These are phyloP conservation scores for Campoletis raptor DNA, from an alignment of 2,888 invertebrate genomes.

Conservation along the genomic window DNA sequence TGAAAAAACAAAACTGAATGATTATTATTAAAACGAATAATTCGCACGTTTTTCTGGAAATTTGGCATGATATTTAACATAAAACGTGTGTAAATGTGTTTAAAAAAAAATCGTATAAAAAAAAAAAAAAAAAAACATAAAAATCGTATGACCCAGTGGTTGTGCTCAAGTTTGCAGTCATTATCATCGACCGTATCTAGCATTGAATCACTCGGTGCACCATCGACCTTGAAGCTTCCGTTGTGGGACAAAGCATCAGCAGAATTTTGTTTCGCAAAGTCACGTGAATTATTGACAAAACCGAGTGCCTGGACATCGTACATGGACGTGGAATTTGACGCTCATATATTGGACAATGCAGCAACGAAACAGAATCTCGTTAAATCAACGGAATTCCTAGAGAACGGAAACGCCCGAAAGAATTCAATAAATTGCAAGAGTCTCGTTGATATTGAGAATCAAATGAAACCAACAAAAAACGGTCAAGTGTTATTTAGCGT, in stretches of 20 bases:
- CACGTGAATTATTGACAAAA: slow-evolving; percentile 89
- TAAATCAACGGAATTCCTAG: slow-evolving; percentile 81
- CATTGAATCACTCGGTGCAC: slow-evolving; percentile 85
- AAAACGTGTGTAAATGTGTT: slow-evolving; percentile 1
- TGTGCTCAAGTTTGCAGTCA: slow-evolving; percentile 85
- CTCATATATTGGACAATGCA: slow-evolving; percentile 78
- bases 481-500: slow-evolving; percentile 76
- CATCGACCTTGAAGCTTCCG: slow-evolving; percentile 86
- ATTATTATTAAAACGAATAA: slow-evolving; percentile 17
- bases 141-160: slow-evolving; percentile 79
- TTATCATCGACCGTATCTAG: slow-evolving; percentile 85
- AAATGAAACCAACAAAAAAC: slow-evolving; percentile 74
- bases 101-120: neutral
- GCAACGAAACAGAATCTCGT: slow-evolving; percentile 79
- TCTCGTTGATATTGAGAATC: slow-evolving; percentile 73
- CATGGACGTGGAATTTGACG: slow-evolving; percentile 81
- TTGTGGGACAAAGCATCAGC: slow-evolving; percentile 91
- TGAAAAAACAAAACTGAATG: neutral
- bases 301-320: slow-evolving; percentile 85
- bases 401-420: slow-evolving; percentile 76
- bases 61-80: slow-evolving; percentile 8
- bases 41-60: slow-evolving; percentile 31
- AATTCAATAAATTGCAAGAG: slow-evolving; percentile 66
- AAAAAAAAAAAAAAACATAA: neutral
- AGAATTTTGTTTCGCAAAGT: slow-evolving; percentile 91